These are phyloP conservation scores for Balaeniceps rex DNA, from an alignment of 2,113 vertebrate species.

Conservation along the genomic window DNA sequence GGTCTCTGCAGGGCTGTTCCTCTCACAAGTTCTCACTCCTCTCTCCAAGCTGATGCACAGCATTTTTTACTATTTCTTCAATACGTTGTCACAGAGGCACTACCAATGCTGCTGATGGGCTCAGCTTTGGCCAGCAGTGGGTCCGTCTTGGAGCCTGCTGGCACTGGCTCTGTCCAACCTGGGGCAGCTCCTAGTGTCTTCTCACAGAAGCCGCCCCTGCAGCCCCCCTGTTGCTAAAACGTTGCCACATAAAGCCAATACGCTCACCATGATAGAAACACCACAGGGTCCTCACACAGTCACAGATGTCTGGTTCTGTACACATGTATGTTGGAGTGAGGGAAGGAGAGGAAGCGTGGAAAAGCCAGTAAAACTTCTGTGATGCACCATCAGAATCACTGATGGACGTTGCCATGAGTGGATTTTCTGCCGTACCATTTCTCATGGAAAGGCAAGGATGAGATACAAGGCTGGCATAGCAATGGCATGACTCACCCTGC, in stretches of 20 bases:
- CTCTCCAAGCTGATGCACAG: not conserved
- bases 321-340: not conserved
- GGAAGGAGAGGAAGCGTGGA: not conserved
- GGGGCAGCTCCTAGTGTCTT: not conserved
- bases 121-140: not conserved
- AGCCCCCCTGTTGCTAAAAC: not conserved
- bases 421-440: not conserved
- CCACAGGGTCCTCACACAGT: not conserved
- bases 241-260: not conserved
- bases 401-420: not conserved
- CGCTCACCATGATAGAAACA: not conserved
- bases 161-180: rapidly evolving
- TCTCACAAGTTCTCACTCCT: not conserved
- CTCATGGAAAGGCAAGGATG: not conserved
- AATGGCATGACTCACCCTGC: not conserved
- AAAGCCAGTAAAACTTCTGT: not conserved
- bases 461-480: not conserved
- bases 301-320: not conserved
- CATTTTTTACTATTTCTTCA: not conserved
- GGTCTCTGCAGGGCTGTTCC: not conserved
- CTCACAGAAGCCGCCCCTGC: not conserved
- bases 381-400: not conserved
- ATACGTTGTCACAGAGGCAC: rapidly evolving
- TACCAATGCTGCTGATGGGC: too few relatives aligned
- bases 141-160: rapidly evolving